A percentile compares a stretch with the other conserved stretches of the same genome.
Conservation (phyloP, 2,113 vertebrate genomes). For the Hepsetus odoe region DNA sequence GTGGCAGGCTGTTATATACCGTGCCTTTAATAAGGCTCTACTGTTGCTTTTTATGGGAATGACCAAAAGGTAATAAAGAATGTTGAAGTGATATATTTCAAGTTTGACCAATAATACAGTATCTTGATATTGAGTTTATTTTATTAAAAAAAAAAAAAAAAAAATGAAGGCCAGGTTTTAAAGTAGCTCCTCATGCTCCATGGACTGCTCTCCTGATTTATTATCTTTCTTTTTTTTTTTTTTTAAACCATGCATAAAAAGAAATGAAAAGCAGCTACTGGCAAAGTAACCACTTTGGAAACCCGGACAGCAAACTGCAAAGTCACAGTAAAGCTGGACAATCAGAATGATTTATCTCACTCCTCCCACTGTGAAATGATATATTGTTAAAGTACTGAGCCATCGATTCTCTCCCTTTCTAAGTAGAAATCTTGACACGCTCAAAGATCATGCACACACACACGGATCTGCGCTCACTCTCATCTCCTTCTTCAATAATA, state of each 20-base stretch:
- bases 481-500: not conserved
- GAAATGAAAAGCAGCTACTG: not conserved
- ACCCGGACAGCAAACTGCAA: not conserved
- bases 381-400: not conserved
- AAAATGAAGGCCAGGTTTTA: no score
- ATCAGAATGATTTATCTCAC: constrained; percentile 35
- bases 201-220: not conserved
- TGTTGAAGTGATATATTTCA: no score
- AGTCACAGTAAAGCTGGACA: constrained; percentile 9
- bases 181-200: no score
- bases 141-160: no score
- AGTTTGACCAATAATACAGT: no score
- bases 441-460: not conserved
- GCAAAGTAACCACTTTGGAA: not conserved
- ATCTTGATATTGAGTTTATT: no score
- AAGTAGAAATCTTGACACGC: constrained; percentile 21
- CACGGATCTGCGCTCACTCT: not conserved
- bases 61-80: no score
- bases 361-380: constrained; percentile 29
- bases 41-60: no score
- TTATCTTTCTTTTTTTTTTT: no score
- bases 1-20: no score
- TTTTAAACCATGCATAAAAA: not conserved
- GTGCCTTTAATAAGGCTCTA: no score
- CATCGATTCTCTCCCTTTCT: constrained; percentile 20